Base-by-base conservation (phyloP, 2,888 invertebrate species). In the Endotricha flammealis region DNA sequence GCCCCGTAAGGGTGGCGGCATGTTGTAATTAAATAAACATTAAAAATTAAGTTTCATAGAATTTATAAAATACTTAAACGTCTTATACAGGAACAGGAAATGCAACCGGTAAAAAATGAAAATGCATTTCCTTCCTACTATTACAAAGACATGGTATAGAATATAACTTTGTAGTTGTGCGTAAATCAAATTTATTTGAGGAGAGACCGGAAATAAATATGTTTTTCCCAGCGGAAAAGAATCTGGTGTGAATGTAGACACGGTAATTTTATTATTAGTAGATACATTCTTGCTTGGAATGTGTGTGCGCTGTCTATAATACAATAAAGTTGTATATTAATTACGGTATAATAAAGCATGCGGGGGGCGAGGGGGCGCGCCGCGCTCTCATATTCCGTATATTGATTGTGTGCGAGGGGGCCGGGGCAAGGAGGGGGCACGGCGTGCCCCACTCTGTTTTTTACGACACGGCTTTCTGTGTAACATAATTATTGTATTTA, bases 391-490 rank as follows among this genome's bases (percentile, higher is more conserved):
- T 86, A 85, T 85, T 85, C 86, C 85, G 86, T 86, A 86, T 86
- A 86, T 86, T 86, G 86, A 86, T 86, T 86, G 86, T 83, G 86
- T 80, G 85, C 85, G 86, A 82, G 85, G 86, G 83, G 82, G 82
- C 78, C 76, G 81, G 81, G 82, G 75, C 66, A 72, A 78, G 78
- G 83, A 79, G 85, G 85, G 87, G 85, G 86, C 76, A 83, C 81
- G 79, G 85, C 87, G 85, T 86, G 85, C 87, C 87, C 87, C 87
- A 85, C 87, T 86, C 86, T 85, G 85, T 86, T 80, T 87, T 87
- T 87, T 87, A 87, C 87, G 87, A 86, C 86, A 87, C 86, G 82
- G 86, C 86, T 86, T 86, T 87, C 85, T 85, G 86, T 87, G 85
- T 85, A 87, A 87, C 87, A 85, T 87, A 82, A 83, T 85, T 83